These are phyloP conservation scores for Scaptomyza montana DNA, from an alignment of 1,140 invertebrate species.

Conservation along the genomic window DNA sequence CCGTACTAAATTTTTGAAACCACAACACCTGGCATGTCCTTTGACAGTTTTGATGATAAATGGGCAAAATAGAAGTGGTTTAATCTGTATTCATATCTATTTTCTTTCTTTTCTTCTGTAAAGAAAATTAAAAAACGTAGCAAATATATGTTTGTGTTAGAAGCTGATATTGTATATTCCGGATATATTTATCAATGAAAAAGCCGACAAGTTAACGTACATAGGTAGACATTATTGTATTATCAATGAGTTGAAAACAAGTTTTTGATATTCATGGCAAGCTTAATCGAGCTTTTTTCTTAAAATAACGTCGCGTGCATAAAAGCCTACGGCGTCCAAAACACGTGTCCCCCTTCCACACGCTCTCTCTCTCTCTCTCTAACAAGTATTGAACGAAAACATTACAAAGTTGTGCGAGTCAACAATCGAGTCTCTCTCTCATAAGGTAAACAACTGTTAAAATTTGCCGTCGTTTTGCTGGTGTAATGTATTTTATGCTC, in stretches of 20 bases:
- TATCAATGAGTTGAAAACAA: neutral
- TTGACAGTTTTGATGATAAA: neutral
- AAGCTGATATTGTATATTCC: neutral
- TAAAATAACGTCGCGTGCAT: neutral
- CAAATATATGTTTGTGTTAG: no score
- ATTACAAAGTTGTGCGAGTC: neutral
- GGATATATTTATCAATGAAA: neutral
- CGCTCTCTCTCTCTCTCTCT: neutral
- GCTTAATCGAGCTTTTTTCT: constrained; percentile 8
- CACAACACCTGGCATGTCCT: neutral
- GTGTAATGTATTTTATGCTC: neutral
- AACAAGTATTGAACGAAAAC: constrained; percentile 1
- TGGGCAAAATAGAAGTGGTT: no score
- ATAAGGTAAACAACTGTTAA: constrained; percentile 7
- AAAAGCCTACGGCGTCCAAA: constrained; percentile 6
- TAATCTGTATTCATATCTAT: no score
- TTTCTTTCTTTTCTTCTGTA: no score
- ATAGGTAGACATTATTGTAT: neutral
- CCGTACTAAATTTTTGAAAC: no score
- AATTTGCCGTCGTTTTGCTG: neutral
- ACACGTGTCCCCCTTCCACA: neutral
- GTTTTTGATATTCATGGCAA: neutral
- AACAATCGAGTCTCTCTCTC: neutral
- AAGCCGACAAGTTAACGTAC: neutral
- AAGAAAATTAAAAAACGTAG: no score